phyloP scores from a whole-genome alignment of 2,113 vertebrate species.

The Candoia aspera region DNA sequence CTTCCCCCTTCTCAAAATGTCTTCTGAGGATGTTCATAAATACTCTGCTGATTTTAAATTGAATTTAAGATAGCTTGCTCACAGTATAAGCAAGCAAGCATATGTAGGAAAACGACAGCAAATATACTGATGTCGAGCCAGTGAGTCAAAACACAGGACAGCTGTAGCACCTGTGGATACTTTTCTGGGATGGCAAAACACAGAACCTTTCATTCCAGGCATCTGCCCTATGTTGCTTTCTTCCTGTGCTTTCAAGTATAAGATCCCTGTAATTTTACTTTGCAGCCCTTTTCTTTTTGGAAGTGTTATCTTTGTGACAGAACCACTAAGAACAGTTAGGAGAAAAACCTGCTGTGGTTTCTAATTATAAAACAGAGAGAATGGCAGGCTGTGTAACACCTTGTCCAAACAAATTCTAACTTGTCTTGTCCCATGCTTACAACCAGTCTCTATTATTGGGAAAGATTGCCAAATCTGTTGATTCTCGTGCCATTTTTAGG shows the following conservation, averaged over 20 bases:
- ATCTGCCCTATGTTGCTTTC: neutral
- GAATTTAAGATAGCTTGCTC: no score
- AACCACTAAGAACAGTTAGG: neutral
- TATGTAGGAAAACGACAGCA: neutral
- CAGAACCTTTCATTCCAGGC: neutral
- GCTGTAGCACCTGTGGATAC: neutral
- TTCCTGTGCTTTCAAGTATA: neutral
- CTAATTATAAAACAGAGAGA: constrained; percentile 19
- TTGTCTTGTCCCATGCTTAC: constrained; percentile 1
- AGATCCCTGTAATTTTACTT: constrained; percentile 3
- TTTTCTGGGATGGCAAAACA: neutral
- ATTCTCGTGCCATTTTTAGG: neutral
- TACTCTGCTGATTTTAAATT: neutral
- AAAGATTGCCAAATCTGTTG: neutral
- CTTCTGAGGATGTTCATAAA: neutral
- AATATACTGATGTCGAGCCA: neutral
- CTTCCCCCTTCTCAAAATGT: neutral
- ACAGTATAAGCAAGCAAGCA: neutral
- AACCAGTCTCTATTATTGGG: neutral
- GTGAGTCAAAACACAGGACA: neutral
- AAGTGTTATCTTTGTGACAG: neutral
- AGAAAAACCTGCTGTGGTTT: constrained; percentile 10
- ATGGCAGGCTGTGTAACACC: constrained; percentile 9
- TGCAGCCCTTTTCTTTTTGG: neutral
- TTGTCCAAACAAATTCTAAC: constrained; percentile 33